Evolutionary conservation across 2,888 invertebrate species (phyloP).

Genomic region (Podabrus alpinus): DNA sequence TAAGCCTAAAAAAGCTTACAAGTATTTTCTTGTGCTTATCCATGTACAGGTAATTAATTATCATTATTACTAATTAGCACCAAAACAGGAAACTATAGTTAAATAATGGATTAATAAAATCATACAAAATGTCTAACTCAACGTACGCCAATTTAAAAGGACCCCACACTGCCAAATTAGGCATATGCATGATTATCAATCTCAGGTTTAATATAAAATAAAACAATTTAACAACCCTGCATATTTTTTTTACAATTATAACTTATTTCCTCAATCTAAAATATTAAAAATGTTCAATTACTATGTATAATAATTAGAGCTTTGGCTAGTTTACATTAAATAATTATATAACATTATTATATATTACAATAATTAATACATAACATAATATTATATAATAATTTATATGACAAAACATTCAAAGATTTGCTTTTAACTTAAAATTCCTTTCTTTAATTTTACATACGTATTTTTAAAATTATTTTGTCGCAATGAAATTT

Average conservation of each 20-base stretch:
- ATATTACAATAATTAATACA: too few relatives aligned
- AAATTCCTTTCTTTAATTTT: background rate
- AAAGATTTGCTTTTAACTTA: background rate
- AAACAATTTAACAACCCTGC: background rate
- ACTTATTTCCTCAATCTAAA: background rate
- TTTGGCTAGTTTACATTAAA: background rate
- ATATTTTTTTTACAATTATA: background rate
- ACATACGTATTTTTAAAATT: background rate
- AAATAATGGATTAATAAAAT: background rate
- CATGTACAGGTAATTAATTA: background rate
- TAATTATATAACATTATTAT: too few relatives aligned
- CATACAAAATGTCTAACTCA: background rate
- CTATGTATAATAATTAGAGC: background rate
- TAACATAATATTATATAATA: too few relatives aligned
- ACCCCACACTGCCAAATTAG: background rate
- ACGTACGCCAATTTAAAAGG: background rate
- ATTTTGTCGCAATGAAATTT: background rate
- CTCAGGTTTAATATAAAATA: background rate
- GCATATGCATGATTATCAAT: background rate
- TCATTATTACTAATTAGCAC: constrained; percentile 27
- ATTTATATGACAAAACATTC: too few relatives aligned
- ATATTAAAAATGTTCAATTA: background rate
- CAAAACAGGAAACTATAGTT: constrained; percentile 27
- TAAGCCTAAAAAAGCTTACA: background rate
- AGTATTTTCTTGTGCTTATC: background rate